These are phyloP conservation scores for Callorhinus ursinus DNA, from an alignment of 2,113 vertebrate genomes.

Conservation along the genomic window DNA sequence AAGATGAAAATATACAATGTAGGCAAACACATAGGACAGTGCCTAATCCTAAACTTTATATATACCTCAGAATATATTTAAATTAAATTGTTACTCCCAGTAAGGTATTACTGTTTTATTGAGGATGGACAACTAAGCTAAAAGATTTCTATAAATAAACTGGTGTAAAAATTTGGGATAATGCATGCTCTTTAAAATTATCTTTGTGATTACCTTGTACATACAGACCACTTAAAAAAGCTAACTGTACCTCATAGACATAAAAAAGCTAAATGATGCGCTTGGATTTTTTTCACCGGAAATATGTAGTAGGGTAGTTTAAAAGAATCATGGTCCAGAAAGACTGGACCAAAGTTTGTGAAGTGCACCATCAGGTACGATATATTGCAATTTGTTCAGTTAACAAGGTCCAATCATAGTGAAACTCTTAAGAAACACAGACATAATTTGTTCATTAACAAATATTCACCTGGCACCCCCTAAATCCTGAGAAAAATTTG, in stretches of 20 bases:
- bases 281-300: background rate
- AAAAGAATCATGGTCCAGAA: background rate
- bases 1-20: background rate
- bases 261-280: background rate
- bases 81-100: background rate
- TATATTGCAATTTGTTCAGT: background rate
- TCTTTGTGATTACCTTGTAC: background rate
- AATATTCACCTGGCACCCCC: background rate
- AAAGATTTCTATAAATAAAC: background rate
- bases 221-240: background rate
- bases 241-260: background rate
- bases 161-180: background rate
- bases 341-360: background rate
- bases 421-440: conserved; percentile 12
- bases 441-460: background rate
- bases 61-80: background rate
- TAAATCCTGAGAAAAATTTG: background rate
- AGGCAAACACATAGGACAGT: background rate
- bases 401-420: background rate
- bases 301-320: background rate
- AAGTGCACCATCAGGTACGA: background rate
- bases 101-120: conserved; percentile 4
- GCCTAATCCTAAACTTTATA: background rate
- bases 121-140: background rate
- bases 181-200: conserved; percentile 42